Evolutionary conservation across 2,113 vertebrate genomes (phyloP), one percentile per base, ranked within the genome.

Genomic region (Sapajus apella): DNA sequence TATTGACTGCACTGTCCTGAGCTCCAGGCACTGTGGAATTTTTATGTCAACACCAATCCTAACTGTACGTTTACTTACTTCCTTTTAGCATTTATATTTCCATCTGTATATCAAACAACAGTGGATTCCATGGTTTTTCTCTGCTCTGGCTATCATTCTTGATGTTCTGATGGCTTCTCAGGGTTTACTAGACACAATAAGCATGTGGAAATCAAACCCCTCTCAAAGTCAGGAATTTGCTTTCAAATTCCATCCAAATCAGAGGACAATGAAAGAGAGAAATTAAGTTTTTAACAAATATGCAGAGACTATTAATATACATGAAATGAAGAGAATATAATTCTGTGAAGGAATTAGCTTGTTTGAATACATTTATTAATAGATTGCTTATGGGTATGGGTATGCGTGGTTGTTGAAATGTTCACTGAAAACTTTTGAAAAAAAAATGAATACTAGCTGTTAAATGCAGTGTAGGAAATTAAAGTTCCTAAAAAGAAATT

Each of bases 211-310:
- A 81, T 35, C 32, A 85, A 94, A 55, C 8, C 16, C 14, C 18
- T 93, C 89, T 43, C 47, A 92, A 96, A n/a, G 18, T 18, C 58
- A 96, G 77, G 50, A 90, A 40, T 23, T 50, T 90, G 25, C 45
- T 87, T 95, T 79, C 73, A 93, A 91, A 91, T 80, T 17, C 55
- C 73, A 77, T 90, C 50, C 81, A 97, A 95, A 84, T 66, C 30
- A 16, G 32, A 92, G 37, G 77, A 95, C 86, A 27, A 90, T 32
- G 37, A 87, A 87, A 61, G 82, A 79, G 3, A 85, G 81, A 87
- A 90, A 92, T 92, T 86, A 27, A 70, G 52, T 79, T 97, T 97
- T 90, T 88, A 88, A 92, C 55, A 97, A 72, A 90, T 92, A 77
- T 96, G 96, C 64, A 89, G 66, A 86, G 66, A 82, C 80, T 79